phyloP scores from a whole-genome alignment of 2,113 vertebrate genomes.

The Crotalus viridis region DNA sequence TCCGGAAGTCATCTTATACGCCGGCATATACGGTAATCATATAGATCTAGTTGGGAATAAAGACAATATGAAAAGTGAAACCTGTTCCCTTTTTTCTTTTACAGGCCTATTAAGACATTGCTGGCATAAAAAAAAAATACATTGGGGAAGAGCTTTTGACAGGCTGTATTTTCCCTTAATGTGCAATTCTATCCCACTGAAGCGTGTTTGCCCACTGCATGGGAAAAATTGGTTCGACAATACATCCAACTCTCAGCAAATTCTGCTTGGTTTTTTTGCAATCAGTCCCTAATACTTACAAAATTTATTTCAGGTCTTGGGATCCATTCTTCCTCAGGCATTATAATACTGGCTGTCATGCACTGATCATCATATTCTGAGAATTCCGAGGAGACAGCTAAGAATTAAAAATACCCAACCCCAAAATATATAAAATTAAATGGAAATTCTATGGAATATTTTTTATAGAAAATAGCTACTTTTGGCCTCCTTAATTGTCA shows the following conservation, averaged over 20 bases:
- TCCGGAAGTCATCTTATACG: too few relatives aligned
- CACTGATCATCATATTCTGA: slow-evolving; percentile 47
- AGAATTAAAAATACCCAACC: not conserved
- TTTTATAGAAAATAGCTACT: not conserved
- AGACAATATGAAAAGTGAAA: not conserved
- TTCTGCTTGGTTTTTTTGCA: not conserved
- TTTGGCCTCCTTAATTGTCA: not conserved
- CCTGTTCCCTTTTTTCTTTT: not conserved
- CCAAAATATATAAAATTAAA: not conserved
- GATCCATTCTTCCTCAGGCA: slow-evolving; percentile 64
- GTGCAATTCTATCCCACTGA: not conserved
- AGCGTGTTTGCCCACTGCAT: not conserved
- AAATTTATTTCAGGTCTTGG: slow-evolving; percentile 60
- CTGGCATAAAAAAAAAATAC: not conserved
- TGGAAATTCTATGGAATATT: not conserved
- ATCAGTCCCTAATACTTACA: slow-evolving; percentile 54
- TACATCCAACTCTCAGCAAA: not conserved
- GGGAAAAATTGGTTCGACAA: not conserved
- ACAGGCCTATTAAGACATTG: not conserved
- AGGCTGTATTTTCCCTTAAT: not conserved
- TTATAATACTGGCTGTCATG: slow-evolving; percentile 35
- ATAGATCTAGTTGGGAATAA: not conserved
- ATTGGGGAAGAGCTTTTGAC: not conserved
- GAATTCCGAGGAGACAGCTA: slow-evolving; percentile 64
- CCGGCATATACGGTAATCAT: not conserved